Conservation (phyloP, 2,797 vertebrate genomes). For the Threskiornis aethiopicus region DNA sequence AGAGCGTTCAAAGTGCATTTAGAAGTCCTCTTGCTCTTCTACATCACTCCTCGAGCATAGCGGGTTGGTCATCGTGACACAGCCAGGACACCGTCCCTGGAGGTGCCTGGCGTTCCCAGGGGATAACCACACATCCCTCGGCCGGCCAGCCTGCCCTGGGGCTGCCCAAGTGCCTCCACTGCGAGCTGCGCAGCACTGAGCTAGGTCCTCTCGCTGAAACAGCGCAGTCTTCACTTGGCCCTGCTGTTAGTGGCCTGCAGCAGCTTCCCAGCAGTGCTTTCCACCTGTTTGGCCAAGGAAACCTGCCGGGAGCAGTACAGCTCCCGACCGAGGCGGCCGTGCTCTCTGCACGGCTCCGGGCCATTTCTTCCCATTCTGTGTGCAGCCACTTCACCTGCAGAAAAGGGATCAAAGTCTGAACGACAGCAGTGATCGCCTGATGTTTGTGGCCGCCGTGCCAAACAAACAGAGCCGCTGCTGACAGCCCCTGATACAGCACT, state of each 20-base stretch:
- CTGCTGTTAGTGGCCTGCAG: background rate
- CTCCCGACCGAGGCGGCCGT: background rate
- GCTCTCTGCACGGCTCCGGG: background rate
- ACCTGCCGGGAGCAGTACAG: background rate
- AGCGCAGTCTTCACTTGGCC: no score
- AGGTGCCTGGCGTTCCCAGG: constrained; percentile 30
- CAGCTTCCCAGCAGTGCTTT: background rate
- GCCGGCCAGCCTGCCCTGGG: background rate
- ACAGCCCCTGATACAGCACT: background rate
- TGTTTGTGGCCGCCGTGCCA: background rate
- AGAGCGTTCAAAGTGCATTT: rapidly evolving
- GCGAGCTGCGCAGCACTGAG: background rate
- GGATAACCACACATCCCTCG: background rate
- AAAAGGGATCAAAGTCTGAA: no score
- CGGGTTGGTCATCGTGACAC: background rate
- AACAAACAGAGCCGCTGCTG: background rate
- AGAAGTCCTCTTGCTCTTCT: background rate
- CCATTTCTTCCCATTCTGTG: rapidly evolving
- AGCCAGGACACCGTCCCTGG: background rate
- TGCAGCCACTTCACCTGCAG: background rate
- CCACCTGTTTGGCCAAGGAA: background rate
- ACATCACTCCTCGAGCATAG: background rate
- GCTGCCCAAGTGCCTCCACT: background rate
- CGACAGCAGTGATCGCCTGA: rapidly evolving
- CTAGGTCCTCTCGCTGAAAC: background rate